Evolutionary conservation across 1,140 invertebrate genomes (phyloP), one percentile per base, ranked within the genome.

Genomic region (Aphis craccivora): DNA sequence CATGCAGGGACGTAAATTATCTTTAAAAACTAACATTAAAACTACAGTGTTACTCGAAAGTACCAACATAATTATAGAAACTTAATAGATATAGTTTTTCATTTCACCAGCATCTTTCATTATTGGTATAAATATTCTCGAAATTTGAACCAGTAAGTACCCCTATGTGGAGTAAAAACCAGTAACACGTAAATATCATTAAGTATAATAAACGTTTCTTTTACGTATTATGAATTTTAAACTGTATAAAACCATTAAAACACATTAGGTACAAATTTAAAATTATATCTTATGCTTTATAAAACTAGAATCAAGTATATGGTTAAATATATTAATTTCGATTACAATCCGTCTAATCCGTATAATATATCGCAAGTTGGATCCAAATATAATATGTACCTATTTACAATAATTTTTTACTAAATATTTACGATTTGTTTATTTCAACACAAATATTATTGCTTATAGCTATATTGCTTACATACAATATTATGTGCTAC

Each of bases 21-120:
- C 30, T 76, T 86, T 86, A 86, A 86, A 48, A 86, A 86, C 37
- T 43, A 86, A 86, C 84, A 86, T 86, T 45, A 86, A 86, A 45
- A 6, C 84, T 45, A 86, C 84, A 23, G 84, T n/a, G 1, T 86
- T 84, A 84, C 37, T 40, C 45, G 20, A 45, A 87, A 51, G 11
- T 87, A 45, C 43, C 20, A 87, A 87, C 45, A 48, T 45, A 45
- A 30, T 87, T 25, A 25, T 25, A 37, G 37, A 40, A 84, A 84
- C 35, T 84, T 84, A 40, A 84, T 84, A 84, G 83, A 25, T 84
- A 84, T 30, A 40, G 40, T 84, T 84, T 84, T 84, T 84, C 37
- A 84, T 84, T 84, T 84, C 40, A n/a, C 30, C 4, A n/a, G n/a
- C 7, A 37, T 22, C 4, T 84, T 37, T 40, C 9, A 40, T 84